These are phyloP conservation scores for Antennarius striatus DNA, from an alignment of 2,113 vertebrate genomes.

Conservation along the genomic window DNA sequence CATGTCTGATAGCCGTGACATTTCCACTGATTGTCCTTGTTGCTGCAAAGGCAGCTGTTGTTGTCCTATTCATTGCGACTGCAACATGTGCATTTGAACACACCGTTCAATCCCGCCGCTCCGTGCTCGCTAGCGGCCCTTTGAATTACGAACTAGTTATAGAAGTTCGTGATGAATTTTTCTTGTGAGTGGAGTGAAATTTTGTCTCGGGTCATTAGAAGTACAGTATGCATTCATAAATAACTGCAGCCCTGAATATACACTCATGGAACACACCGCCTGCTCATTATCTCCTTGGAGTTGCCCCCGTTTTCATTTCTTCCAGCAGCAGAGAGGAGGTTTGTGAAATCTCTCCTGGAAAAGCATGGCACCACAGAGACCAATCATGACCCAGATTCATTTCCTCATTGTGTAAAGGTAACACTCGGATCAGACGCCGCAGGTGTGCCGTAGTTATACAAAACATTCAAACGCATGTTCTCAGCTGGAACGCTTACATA, in stretches of 20 bases:
- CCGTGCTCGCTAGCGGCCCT: background rate
- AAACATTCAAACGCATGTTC: background rate
- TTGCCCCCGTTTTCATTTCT: constrained; percentile 66
- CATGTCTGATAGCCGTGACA: constrained; percentile 33
- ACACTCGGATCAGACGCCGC: constrained; percentile 22
- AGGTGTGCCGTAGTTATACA: constrained; percentile 17
- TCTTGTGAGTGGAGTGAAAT: constrained; percentile 26
- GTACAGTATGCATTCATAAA: constrained; percentile 51
- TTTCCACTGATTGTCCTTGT: constrained; percentile 33
- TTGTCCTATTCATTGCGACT: constrained; percentile 21
- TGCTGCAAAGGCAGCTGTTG: constrained; percentile 27
- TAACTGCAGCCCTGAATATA: constrained; percentile 21
- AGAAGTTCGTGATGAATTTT: constrained; percentile 40
- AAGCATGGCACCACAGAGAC: constrained; percentile 47
- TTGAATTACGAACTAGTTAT: constrained; percentile 39
- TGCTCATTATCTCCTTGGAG: constrained; percentile 70
- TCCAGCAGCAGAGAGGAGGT: constrained; percentile 37
- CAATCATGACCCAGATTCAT: constrained; percentile 64
- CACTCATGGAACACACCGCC: constrained; percentile 14
- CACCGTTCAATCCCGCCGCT: background rate
- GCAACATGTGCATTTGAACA: constrained; percentile 10
- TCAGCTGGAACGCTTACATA: constrained; percentile 13
- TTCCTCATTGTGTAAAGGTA: constrained; percentile 38
- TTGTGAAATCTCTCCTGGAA: constrained; percentile 55
- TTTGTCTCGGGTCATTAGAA: constrained; percentile 47